Conservation (phyloP, 2,113 vertebrate genomes). For the Myrmophylax atrothorax region DNA sequence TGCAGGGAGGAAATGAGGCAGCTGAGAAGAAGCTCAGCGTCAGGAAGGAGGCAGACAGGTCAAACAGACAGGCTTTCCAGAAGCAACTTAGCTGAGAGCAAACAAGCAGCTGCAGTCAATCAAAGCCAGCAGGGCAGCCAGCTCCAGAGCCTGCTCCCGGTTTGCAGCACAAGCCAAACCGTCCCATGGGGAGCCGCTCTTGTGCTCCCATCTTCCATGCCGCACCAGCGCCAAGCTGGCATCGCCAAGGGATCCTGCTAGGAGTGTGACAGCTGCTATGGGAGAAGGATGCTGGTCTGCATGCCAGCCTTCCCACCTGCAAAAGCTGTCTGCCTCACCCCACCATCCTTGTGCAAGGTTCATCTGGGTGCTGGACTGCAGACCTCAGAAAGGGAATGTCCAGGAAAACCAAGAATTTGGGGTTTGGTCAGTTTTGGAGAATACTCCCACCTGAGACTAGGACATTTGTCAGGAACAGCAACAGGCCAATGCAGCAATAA, state of each 20-base stretch:
- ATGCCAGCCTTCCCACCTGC: not conserved
- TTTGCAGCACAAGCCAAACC: not conserved
- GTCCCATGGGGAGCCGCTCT: fast-evolving
- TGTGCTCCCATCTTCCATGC: not conserved
- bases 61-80: conserved; percentile 15
- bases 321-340: not conserved
- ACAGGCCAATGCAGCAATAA: not conserved
- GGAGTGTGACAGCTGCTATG: not conserved
- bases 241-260: not conserved
- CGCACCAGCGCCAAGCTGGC: not conserved
- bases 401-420: not conserved
- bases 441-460: no score
- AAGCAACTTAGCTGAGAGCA: not conserved
- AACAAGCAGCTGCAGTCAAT: conserved; percentile 26
- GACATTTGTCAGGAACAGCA: not conserved
- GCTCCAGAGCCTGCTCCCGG: not conserved
- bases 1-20: not conserved
- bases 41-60: conserved; percentile 25
- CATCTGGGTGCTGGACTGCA: not conserved
- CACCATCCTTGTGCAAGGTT: not conserved
- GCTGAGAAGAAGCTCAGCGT: not conserved
- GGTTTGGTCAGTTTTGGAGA: no score
- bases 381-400: not conserved
- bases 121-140: not conserved
- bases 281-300: not conserved